phyloP scores from a whole-genome alignment of 2,888 invertebrate species.

The Apoda limacodes region DNA sequence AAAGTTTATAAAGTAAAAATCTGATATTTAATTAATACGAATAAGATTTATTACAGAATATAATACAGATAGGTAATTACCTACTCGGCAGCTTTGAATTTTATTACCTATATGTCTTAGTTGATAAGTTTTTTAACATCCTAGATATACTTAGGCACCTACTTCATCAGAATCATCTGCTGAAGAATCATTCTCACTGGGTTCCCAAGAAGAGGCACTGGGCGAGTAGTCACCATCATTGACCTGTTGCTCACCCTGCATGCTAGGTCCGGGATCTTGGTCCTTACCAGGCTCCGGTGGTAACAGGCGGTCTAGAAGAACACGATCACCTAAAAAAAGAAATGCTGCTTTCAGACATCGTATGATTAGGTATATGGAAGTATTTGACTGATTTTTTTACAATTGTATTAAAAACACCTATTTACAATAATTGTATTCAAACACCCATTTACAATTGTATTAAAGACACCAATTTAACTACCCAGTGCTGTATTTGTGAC shows the following conservation, averaged over 20 bases:
- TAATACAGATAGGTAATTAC: background rate
- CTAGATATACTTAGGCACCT: constrained; percentile 1
- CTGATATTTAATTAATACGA: background rate
- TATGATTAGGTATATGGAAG: constrained; percentile 1
- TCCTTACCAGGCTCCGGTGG: constrained; percentile 13
- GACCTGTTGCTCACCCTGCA: constrained; percentile 26
- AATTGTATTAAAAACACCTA: too few relatives aligned
- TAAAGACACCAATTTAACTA: too few relatives aligned
- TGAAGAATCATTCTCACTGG: constrained; percentile 33
- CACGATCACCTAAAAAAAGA: too few relatives aligned
- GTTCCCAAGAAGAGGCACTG: constrained; percentile 47
- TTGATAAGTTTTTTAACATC: constrained; percentile 2
- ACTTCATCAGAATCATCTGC: constrained; percentile 34
- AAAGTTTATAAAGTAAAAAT: constrained; percentile 1
- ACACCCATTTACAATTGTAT: too few relatives aligned
- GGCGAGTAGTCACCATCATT: constrained; percentile 38
- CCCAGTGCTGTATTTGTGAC: too few relatives aligned
- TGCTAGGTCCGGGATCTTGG: constrained; percentile 22
- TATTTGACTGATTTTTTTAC: too few relatives aligned
- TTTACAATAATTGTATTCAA: too few relatives aligned
- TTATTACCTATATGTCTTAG: too few relatives aligned
- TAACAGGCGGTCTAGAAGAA: constrained; percentile 3
- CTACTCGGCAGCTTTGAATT: too few relatives aligned
- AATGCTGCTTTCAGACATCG: constrained; percentile 5
- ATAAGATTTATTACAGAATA: constrained; percentile 9